Base-by-base conservation (phyloP, 2,888 invertebrate species). In the Campoletis raptor region DNA sequence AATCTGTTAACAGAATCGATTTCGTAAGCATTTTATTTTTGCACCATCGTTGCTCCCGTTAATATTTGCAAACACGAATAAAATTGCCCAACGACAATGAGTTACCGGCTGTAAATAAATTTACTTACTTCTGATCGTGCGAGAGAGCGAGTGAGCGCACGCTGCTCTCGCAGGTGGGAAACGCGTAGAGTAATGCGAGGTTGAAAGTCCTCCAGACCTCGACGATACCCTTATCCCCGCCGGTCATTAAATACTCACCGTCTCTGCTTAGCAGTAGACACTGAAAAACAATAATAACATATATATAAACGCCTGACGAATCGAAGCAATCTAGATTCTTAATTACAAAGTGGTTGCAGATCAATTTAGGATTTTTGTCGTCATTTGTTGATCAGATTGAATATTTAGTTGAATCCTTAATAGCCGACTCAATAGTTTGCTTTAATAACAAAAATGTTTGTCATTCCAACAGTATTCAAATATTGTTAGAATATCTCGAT, bases 141-240 rank as follows among this genome's bases (percentile, higher is more conserved):
- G 99, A 98, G 90, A 99, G 96, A 88, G 99, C 99, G 89, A 99
- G 96, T 80, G 99, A 98, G 91, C 98, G 96, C 90, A 99, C 98
- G 93, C 98, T 97, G 95, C 98, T 98, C 95, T 99, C 99, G 95
- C 99, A 98, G 85, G 98, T 98, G 92, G 99, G 99, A 96, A 99
- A 99, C 90, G 99, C 98, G 95, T 99, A 99, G 18, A 99, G 96
- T 91, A 99, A 97, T 90, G 99, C 98, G 91, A 99, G 96, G 93
- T 99, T 99, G 95, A 98, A 99, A 81, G 99, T 98, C 94, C 99
- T 96, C 99, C 99, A 99, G 88, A 99, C 99, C 95, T 99, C 99
- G 90, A 99, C 99, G 90, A 99, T 98, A 88, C 99, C 99, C 93
- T 97, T 98, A 94, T 98, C 99, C 21, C 99, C 99, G 88, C 99